phyloP scores from a whole-genome alignment of 2,888 invertebrate genomes.

The Rotaria magnacalcarata region DNA sequence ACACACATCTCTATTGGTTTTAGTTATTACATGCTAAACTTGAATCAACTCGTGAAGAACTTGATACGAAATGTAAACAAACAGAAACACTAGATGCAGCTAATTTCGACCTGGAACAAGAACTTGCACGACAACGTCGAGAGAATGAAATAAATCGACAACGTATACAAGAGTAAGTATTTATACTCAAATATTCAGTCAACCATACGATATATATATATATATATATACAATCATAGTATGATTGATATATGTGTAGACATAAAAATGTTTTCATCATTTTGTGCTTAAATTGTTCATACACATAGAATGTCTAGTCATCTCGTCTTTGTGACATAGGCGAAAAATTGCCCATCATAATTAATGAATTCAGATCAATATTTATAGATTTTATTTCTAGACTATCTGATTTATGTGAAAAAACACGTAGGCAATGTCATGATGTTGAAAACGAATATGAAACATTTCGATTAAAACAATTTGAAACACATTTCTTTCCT shows the following conservation, averaged over 20 bases:
- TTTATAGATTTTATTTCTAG: background rate
- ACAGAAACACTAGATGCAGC: background rate
- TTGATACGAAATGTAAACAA: background rate
- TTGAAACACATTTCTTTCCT: background rate
- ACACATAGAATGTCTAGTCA: background rate
- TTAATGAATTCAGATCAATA: background rate
- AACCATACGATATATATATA: background rate
- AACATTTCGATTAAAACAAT: slow-evolving; percentile 24
- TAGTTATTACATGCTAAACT: slow-evolving; percentile 23
- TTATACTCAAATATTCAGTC: background rate
- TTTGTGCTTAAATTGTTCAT: background rate
- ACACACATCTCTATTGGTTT: background rate
- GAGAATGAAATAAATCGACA: slow-evolving; percentile 20
- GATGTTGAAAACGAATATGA: slow-evolving; percentile 34
- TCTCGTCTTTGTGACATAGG: background rate
- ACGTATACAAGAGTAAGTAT: slow-evolving; percentile 4
- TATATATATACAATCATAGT: background rate
- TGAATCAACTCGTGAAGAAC: slow-evolving; percentile 33
- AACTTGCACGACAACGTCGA: background rate
- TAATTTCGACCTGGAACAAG: background rate
- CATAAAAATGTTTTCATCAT: background rate
- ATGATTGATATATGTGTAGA: background rate
- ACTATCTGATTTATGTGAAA: background rate
- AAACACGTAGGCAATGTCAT: slow-evolving; percentile 20
- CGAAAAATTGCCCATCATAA: background rate